Percentiles rank a stretch among this genome's conserved stretches.
phyloP scores from a whole-genome alignment of 2,113 vertebrate genomes.

The Zootoca vivipara region DNA sequence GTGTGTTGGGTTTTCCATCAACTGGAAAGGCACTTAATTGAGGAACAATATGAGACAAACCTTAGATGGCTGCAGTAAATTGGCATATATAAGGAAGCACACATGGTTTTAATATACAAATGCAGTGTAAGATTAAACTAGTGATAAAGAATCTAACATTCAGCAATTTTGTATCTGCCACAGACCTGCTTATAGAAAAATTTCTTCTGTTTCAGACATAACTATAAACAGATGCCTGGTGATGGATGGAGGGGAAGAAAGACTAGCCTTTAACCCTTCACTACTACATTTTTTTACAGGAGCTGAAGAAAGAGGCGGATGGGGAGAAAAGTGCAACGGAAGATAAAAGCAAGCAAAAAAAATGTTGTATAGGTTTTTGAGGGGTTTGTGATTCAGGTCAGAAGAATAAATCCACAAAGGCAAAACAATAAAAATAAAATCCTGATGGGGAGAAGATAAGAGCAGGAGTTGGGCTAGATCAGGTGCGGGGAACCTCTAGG shows the following conservation, averaged over 20 bases:
- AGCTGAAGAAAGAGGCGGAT: not conserved
- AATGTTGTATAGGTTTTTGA: not conserved
- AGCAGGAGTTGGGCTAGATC: not conserved
- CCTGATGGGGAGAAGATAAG: not conserved
- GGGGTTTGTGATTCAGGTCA: not conserved
- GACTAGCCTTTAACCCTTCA: not conserved
- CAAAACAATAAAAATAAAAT: not conserved
- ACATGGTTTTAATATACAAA: slow-evolving; percentile 63
- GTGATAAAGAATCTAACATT: slow-evolving; percentile 43
- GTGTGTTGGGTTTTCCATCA: not conserved
- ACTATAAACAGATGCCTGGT: slow-evolving; percentile 26
- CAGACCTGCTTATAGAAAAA: slow-evolving; percentile 2
- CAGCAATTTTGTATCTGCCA: slow-evolving; percentile 35
- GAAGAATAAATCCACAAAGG: not conserved
- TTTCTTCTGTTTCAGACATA: slow-evolving; percentile 52
- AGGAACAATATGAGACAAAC: slow-evolving; percentile 25
- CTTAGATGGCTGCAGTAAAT: slow-evolving; percentile 56
- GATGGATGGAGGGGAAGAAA: slow-evolving; percentile 7
- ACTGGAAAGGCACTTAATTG: not conserved
- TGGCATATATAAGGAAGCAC: slow-evolving; percentile 59
- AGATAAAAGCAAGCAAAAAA: not conserved
- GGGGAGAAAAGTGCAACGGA: not conserved
- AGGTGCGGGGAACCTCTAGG: not conserved
- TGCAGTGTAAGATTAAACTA: slow-evolving; percentile 53
- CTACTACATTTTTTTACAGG: not conserved